These are phyloP conservation scores for Pandemis corylana DNA, from an alignment of 2,888 invertebrate species.

Conservation along the genomic window DNA sequence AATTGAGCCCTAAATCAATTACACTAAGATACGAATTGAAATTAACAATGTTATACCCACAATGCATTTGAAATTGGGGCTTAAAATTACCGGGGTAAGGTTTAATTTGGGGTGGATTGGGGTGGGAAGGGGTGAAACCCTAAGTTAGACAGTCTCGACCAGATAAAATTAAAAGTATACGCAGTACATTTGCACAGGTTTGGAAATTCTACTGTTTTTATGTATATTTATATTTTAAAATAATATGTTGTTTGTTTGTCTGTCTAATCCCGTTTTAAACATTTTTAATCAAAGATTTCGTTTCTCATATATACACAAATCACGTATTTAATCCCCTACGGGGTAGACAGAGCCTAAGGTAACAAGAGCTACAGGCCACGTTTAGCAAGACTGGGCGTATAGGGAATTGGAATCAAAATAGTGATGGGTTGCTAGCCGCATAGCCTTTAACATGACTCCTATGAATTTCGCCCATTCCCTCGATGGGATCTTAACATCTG, in stretches of 20 bases:
- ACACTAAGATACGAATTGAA: constrained; percentile 28
- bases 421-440: too few species aligned
- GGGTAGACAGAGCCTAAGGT: too few species aligned
- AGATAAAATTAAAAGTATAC: constrained; percentile 67
- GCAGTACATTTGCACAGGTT: constrained; percentile 52
- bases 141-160: constrained; percentile 58
- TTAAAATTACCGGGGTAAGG: constrained; percentile 33
- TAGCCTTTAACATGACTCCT: too few species aligned
- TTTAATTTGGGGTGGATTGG: constrained; percentile 42
- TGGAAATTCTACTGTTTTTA: constrained; percentile 44
- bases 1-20: constrained; percentile 42
- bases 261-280: too few species aligned
- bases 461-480: too few species aligned
- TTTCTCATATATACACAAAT: too few species aligned
- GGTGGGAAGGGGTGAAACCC: constrained; percentile 62
- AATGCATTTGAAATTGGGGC: neutral
- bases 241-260: neutral
- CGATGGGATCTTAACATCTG: too few species aligned
- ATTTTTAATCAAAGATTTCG: too few species aligned
- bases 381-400: too few species aligned
- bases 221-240: neutral
- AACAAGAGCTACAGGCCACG: too few species aligned
- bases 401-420: too few species aligned
- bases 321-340: too few species aligned
- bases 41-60: constrained; percentile 7